Conservation (phyloP, 1,140 invertebrate species). For the Anoplolepis gracilipes region DNA sequence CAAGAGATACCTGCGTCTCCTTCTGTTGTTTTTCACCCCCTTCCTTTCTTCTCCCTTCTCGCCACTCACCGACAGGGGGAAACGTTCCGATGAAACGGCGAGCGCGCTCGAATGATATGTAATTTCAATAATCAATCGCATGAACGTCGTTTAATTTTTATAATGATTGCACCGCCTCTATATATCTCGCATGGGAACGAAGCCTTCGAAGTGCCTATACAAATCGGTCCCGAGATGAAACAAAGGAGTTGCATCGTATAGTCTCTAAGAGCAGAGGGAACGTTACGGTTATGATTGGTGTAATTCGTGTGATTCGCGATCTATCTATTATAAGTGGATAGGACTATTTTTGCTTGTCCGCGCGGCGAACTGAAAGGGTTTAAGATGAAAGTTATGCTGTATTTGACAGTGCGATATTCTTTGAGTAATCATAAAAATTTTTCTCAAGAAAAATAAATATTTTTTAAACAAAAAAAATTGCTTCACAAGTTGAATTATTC, state of each 20-base stretch:
- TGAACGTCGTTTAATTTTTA: conserved; percentile 86
- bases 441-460: not conserved
- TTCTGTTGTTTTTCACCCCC: conserved; percentile 17
- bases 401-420: not conserved
- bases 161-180: conserved; percentile 81
- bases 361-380: not conserved
- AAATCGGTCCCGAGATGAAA: conserved; percentile 34
- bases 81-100: conserved; percentile 55
- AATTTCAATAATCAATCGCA: conserved; percentile 86
- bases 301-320: conserved; percentile 31
- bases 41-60: not conserved
- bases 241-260: conserved; percentile 44
- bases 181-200: conserved; percentile 75
- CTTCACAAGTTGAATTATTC: no score
- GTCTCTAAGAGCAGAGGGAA: conserved; percentile 8
- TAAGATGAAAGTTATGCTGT: not conserved
- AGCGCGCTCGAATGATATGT: conserved; percentile 76
- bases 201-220: not conserved
- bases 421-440: not conserved
- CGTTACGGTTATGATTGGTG: conserved; percentile 32
- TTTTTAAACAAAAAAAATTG: no score
- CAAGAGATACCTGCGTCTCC: conserved; percentile 34
- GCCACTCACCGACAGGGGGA: not conserved
- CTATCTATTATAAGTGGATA: not conserved
- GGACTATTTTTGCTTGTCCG: not conserved